phyloP scores from a whole-genome alignment of 2,888 invertebrate species.

The Hyalella azteca region DNA sequence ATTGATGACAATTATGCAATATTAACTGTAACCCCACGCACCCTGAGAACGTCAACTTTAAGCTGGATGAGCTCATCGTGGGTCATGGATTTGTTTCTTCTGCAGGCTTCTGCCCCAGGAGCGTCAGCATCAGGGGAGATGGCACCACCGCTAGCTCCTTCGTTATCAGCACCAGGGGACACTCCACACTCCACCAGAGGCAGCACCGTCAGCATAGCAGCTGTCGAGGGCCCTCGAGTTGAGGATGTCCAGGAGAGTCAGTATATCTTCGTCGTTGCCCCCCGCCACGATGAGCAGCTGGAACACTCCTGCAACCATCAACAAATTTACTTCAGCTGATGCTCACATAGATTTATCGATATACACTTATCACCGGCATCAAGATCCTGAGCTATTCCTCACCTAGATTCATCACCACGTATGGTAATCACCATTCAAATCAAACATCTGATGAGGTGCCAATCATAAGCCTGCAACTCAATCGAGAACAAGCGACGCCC shows the following conservation, averaged over 20 bases:
- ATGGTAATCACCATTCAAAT: too few relatives aligned
- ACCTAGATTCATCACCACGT: too few relatives aligned
- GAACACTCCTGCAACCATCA: slow-evolving; percentile 76
- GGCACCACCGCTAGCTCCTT: slow-evolving; percentile 63
- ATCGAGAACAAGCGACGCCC: too few relatives aligned
- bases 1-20: not conserved
- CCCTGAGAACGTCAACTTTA: slow-evolving; percentile 89
- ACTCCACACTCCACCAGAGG: too few relatives aligned
- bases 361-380: too few relatives aligned
- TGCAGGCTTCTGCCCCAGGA: not conserved
- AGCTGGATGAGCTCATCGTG: slow-evolving; percentile 68
- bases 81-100: not conserved
- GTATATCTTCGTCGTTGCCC: slow-evolving; percentile 96
- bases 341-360: too few relatives aligned
- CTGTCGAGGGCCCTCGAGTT: slow-evolving; percentile 78
- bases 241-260: slow-evolving; percentile 86
- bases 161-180: slow-evolving; percentile 55
- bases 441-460: too few relatives aligned
- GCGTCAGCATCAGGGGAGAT: not conserved
- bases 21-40: slow-evolving; percentile 57
- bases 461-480: too few relatives aligned
- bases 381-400: too few relatives aligned
- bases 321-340: too few relatives aligned
- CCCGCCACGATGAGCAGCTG: slow-evolving; percentile 86
- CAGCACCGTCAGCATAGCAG: not conserved